phyloP scores from a whole-genome alignment of 2,888 invertebrate species.

The Branchipolynoe longqiensis region DNA sequence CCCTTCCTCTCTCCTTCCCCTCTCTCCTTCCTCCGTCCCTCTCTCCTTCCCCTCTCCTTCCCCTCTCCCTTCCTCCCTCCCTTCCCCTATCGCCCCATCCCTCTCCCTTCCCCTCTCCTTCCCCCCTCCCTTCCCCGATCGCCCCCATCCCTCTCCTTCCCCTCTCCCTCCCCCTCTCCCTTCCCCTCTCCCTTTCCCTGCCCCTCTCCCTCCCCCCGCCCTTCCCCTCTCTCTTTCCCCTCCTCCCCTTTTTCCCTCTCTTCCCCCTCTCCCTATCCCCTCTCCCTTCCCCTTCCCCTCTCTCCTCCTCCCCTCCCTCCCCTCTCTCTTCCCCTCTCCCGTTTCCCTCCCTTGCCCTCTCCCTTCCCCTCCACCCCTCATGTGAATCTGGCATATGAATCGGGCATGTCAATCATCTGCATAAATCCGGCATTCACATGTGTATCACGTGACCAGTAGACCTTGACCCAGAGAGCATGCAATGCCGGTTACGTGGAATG shows the following conservation, averaged over 20 bases:
- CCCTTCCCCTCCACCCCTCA: no score
- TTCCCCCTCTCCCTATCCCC: background rate
- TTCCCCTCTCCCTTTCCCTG: constrained; percentile 4
- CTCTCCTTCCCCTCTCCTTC: background rate
- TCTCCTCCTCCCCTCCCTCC: no score
- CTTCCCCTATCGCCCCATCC: background rate
- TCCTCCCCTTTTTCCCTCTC: no score
- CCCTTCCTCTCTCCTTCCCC: background rate
- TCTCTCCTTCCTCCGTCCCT: background rate
- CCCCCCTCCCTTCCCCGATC: background rate
- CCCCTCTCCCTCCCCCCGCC: background rate
- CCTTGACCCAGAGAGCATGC: no score
- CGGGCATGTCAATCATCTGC: no score
- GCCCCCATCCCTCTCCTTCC: background rate
- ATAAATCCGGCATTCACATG: no score
- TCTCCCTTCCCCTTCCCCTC: no score
- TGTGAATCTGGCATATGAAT: no score
- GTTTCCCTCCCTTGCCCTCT: no score
- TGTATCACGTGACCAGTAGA: no score
- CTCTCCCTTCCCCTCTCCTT: background rate
- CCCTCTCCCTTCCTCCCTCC: background rate
- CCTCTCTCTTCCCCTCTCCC: no score
- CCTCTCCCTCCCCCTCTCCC: background rate
- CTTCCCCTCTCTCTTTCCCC: background rate
- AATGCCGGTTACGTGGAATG: no score